phyloP scores from a whole-genome alignment of 2,113 vertebrate genomes.

The Tyto alba region DNA sequence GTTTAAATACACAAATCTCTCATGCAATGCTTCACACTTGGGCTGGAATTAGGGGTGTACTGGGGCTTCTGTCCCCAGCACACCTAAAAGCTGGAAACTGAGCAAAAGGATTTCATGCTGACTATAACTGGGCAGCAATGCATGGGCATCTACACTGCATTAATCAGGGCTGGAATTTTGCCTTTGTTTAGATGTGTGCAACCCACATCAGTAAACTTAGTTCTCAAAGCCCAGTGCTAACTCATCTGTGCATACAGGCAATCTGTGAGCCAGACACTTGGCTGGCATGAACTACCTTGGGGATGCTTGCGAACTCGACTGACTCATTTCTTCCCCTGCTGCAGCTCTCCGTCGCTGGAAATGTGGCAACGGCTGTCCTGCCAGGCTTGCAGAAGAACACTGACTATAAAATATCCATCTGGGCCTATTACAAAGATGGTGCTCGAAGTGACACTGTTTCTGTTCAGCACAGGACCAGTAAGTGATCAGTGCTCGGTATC shows the following conservation, averaged over 20 bases:
- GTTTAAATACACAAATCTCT: background rate
- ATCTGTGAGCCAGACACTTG: background rate
- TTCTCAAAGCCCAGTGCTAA: background rate
- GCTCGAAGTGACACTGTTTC: conserved; percentile 86
- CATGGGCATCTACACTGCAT: background rate
- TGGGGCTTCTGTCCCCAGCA: background rate
- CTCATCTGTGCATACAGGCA: background rate
- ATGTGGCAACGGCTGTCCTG: conserved; percentile 73
- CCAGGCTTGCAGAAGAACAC: conserved; percentile 80
- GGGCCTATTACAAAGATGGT: conserved; percentile 86
- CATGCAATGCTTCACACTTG: background rate
- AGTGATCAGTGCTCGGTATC: conserved; percentile 3
- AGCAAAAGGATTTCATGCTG: background rate
- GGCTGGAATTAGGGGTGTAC: background rate
- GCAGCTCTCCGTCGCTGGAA: conserved; percentile 82
- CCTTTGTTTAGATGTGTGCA: background rate
- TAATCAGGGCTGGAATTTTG: background rate
- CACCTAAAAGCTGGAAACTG: background rate
- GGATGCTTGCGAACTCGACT: background rate
- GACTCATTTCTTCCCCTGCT: background rate
- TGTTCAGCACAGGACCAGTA: conserved; percentile 84
- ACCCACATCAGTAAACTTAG: background rate
- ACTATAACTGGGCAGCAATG: background rate
- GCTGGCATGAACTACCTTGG: background rate
- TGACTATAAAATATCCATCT: conserved; percentile 90